Conservation (phyloP, 2,113 vertebrate species). For the Neotragus pygmaeus region DNA sequence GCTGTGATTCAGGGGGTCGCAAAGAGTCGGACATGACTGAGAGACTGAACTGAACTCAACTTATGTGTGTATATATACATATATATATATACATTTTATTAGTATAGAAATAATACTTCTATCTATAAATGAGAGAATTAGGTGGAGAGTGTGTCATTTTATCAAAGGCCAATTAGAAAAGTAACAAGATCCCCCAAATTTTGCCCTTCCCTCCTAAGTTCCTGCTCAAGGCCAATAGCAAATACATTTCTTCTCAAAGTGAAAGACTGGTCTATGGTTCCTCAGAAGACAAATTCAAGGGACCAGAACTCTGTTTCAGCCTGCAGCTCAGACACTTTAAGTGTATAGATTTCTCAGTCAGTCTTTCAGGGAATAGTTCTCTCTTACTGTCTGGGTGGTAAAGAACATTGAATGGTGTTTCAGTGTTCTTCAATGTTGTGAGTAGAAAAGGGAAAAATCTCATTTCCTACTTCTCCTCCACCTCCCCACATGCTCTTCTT, state of each 20-base stretch:
- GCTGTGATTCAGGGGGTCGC: fast-evolving
- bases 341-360: not conserved
- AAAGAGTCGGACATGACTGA: fast-evolving
- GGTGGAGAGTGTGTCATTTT: not conserved
- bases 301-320: not conserved
- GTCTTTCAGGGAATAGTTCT: not conserved
- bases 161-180: not conserved
- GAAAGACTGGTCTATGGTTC: not conserved
- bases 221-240: not conserved
- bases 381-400: not conserved
- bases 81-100: no score
- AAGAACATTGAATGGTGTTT: not conserved
- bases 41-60: no score
- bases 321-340: not conserved
- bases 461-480: not conserved
- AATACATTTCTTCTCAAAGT: not conserved
- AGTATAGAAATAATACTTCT: no score
- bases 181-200: not conserved
- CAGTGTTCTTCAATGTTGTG: not conserved
- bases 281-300: not conserved
- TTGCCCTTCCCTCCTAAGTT: not conserved
- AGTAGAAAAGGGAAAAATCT: not conserved
- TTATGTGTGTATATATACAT: no score
- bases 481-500: not conserved
- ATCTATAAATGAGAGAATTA: not conserved